These are phyloP conservation scores for Lampropteryx suffumata DNA, from an alignment of 2,888 invertebrate species.

Conservation along the genomic window DNA sequence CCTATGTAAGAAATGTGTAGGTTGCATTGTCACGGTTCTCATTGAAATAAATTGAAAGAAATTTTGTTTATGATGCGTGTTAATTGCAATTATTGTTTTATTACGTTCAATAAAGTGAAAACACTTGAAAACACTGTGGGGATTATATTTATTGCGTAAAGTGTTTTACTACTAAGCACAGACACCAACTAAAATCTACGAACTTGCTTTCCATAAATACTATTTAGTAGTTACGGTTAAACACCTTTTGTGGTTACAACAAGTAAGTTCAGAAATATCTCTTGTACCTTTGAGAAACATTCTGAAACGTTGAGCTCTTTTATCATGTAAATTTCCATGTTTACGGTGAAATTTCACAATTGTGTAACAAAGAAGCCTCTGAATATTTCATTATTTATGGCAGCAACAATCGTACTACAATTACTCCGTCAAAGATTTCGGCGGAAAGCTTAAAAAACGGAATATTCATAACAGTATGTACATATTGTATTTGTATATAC, in stretches of 20 bases:
- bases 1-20: too few relatives aligned
- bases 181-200: too few relatives aligned
- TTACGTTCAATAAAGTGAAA: slow-evolving; percentile 16
- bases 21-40: slow-evolving; percentile 22
- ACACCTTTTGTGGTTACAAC: slow-evolving; percentile 4
- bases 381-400: slow-evolving; percentile 70
- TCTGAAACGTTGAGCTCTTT: slow-evolving; percentile 52
- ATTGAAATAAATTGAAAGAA: slow-evolving; percentile 25
- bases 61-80: slow-evolving; percentile 29
- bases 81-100: slow-evolving; percentile 23
- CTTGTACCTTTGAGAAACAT: slow-evolving; percentile 36
- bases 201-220: neutral
- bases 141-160: too few relatives aligned
- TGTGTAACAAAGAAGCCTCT: slow-evolving; percentile 62
- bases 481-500: too few relatives aligned
- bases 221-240: neutral
- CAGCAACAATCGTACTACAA: slow-evolving; percentile 54
- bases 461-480: slow-evolving; percentile 61
- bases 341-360: slow-evolving; percentile 66
- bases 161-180: too few relatives aligned
- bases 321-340: slow-evolving; percentile 68
- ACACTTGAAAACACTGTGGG: neutral
- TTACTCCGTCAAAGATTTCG: slow-evolving; percentile 50
- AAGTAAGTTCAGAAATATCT: neutral
- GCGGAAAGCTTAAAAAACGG: slow-evolving; percentile 50